Conservation (phyloP, 30 jellyfish, hydroid and myxozoan species). For the Pelagia noctiluca region DNA sequence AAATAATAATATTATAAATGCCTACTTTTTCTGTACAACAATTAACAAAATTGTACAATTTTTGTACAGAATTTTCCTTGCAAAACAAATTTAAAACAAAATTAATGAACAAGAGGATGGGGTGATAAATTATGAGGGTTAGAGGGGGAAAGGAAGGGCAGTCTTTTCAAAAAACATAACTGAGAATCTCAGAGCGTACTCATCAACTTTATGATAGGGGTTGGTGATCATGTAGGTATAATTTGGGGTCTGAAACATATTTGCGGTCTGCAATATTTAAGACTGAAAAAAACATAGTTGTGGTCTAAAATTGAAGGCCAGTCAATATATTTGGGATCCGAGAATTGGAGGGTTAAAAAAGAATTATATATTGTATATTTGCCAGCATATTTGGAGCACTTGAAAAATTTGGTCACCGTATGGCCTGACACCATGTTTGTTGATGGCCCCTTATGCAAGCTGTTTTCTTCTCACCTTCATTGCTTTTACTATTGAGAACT, state of each 20-base stretch:
- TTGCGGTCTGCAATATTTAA: background rate
- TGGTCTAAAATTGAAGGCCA: slow-evolving; percentile 5
- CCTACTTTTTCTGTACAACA: no score
- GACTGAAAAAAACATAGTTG: background rate
- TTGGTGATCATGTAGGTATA: no score
- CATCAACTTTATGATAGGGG: no score
- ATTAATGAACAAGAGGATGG: no score
- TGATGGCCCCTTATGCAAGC: slow-evolving; percentile 9
- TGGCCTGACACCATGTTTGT: slow-evolving; percentile 8
- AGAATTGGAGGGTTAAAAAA: background rate
- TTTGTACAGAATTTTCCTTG: no score
- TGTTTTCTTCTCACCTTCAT: slow-evolving; percentile 3
- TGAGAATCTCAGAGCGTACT: no score
- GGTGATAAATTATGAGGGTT: no score
- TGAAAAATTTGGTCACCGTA: background rate
- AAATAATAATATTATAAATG: no score
- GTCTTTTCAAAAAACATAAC: no score
- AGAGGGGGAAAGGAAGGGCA: no score
- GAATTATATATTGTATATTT: background rate
- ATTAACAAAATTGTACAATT: no score
- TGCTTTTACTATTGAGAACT: slow-evolving; percentile 2
- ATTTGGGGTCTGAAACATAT: background rate
- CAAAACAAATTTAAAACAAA: no score
- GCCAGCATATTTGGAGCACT: slow-evolving; percentile 5
- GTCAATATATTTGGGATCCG: slow-evolving; percentile 1